phyloP scores from a whole-genome alignment of 2,888 invertebrate genomes.

The Drosophila meridionalis region DNA sequence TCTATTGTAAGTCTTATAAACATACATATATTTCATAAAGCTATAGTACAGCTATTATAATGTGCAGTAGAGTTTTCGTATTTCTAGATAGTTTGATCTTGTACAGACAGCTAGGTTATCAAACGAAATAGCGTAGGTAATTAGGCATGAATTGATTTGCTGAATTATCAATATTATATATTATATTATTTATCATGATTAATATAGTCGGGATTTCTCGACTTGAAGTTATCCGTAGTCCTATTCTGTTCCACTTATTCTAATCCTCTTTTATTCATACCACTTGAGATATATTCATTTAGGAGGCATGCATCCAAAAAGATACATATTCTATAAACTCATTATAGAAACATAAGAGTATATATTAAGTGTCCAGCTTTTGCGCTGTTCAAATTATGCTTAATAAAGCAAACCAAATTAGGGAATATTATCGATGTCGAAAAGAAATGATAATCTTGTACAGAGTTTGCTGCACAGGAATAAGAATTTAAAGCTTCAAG shows the following conservation, averaged over 20 bases:
- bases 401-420: not conserved
- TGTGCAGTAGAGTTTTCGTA: no score
- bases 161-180: not conserved
- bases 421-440: not conserved
- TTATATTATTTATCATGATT: not conserved
- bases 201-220: not conserved
- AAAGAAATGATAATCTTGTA: not conserved
- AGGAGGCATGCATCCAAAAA: not conserved
- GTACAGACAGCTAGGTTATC: no score
- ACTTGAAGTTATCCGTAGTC: not conserved
- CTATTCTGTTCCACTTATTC: not conserved
- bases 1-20: no score
- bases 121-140: no score
- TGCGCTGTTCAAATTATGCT: not conserved
- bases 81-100: no score
- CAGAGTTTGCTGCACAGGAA: not conserved
- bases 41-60: no score
- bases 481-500: not conserved
- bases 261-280: not conserved
- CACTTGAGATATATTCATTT: not conserved
- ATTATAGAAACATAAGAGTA: not conserved
- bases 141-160: not conserved
- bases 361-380: fast-evolving
- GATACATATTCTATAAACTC: not conserved
- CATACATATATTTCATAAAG: no score